These are phyloP conservation scores for Acanthurus lineatus DNA, from an alignment of 2,797 vertebrate species.

Conservation along the genomic window DNA sequence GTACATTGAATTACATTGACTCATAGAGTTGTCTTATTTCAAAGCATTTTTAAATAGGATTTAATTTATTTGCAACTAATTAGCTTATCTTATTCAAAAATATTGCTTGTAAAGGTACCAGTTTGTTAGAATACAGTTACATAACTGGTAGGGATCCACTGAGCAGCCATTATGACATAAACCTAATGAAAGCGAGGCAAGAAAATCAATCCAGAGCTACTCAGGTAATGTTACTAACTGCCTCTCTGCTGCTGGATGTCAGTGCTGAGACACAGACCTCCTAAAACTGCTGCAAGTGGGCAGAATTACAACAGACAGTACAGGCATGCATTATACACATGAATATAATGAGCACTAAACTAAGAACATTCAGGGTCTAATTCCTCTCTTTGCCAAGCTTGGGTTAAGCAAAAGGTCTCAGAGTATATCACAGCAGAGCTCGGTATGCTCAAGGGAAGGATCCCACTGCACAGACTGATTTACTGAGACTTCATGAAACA, in stretches of 20 bases:
- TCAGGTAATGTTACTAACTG: conserved; percentile 54
- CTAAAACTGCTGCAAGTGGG: conserved; percentile 30
- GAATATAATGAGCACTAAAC: conserved; percentile 1
- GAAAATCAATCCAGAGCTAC: conserved; percentile 74
- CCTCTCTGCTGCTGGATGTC: conserved; percentile 41
- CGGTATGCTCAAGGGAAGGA: too few relatives aligned
- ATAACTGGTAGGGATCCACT: conserved; percentile 27
- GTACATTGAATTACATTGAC: not conserved
- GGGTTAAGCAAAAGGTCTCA: not conserved
- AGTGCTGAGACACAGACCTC: conserved; percentile 31
- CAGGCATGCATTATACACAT: conserved; percentile 5
- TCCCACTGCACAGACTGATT: not conserved
- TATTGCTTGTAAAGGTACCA: not conserved
- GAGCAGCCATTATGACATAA: conserved; percentile 40
- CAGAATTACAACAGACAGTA: conserved; percentile 43
- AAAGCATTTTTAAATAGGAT: not conserved
- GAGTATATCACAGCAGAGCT: not conserved
- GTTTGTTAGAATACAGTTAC: conserved; percentile 28
- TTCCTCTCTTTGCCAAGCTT: not conserved
- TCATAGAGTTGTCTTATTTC: not conserved
- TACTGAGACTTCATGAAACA: conserved; percentile 18
- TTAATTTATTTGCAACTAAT: not conserved
- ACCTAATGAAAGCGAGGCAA: conserved; percentile 53
- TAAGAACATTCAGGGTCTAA: not conserved
- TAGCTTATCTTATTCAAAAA: conserved; percentile 2